Evolutionary conservation across 2,113 vertebrate genomes (phyloP).

Genomic region (Elanus axillaris): DNA sequence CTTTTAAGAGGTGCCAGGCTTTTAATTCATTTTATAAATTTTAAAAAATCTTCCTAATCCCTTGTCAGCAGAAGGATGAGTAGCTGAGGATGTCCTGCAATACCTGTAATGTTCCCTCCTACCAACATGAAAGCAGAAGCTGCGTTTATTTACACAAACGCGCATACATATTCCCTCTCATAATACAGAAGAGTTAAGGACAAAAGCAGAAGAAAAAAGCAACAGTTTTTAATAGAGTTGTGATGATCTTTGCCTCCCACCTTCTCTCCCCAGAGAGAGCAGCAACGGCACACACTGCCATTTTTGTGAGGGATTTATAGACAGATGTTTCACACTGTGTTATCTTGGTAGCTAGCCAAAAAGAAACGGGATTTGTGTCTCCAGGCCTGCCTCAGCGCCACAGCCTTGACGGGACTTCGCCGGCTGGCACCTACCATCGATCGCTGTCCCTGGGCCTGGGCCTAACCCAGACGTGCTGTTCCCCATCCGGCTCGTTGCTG

Average conservation of each 20-base stretch:
- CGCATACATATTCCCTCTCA: background rate
- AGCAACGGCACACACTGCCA: background rate
- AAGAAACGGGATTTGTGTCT: background rate
- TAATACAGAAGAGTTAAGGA: background rate
- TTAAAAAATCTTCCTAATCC: background rate
- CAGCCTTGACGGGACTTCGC: background rate
- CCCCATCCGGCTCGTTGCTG: background rate
- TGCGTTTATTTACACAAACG: background rate
- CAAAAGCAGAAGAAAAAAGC: background rate
- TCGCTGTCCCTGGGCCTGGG: background rate
- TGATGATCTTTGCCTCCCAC: background rate
- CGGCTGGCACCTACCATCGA: accelerated
- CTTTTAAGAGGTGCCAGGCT: background rate
- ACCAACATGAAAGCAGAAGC: background rate
- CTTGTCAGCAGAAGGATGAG: background rate
- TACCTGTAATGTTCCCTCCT: background rate
- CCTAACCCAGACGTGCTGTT: background rate
- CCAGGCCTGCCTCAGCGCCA: background rate
- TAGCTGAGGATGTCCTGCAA: background rate
- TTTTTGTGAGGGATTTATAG: background rate
- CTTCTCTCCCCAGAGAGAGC: background rate
- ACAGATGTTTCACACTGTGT: background rate
- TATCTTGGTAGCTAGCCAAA: background rate
- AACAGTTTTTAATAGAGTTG: background rate
- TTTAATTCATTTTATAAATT: background rate